A percentile compares a stretch with the other conserved stretches of the same genome.
phyloP scores from a whole-genome alignment of 2,888 invertebrate species.

The Drosophila barbarae region DNA sequence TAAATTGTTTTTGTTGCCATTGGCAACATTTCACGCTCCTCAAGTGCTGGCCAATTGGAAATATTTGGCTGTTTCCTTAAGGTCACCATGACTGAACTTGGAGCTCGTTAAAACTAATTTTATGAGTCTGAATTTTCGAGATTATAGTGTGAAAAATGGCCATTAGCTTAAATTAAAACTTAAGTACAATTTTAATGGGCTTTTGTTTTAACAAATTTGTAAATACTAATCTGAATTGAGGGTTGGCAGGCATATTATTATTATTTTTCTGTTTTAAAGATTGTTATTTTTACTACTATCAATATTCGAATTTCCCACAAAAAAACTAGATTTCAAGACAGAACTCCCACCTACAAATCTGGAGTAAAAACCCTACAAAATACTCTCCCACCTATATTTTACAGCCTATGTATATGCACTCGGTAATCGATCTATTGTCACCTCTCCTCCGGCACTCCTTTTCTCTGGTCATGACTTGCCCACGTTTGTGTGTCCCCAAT shows the following conservation, averaged over 20 bases:
- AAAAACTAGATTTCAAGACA: background rate
- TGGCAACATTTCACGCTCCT: background rate
- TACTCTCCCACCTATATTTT: background rate
- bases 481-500: slow-evolving; percentile 7
- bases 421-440: slow-evolving; percentile 11
- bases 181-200: background rate
- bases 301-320: background rate
- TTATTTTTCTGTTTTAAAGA: too few relatives aligned
- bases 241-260: background rate
- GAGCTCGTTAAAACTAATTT: background rate
- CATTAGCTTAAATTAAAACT: background rate
- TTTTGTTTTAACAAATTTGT: background rate
- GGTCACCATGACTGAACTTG: background rate
- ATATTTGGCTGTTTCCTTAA: background rate
- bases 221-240: background rate
- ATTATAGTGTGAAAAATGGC: background rate
- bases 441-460: background rate
- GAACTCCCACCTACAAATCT: too few relatives aligned
- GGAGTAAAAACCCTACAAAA: background rate
- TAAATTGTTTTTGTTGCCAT: background rate
- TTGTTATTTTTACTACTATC: too few relatives aligned
- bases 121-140: background rate
- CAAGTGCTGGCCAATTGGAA: background rate
- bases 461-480: background rate
- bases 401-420: slow-evolving; percentile 2